Evolutionary conservation across 2,888 invertebrate species (phyloP).

Genomic region (Silvanus unidentatus): DNA sequence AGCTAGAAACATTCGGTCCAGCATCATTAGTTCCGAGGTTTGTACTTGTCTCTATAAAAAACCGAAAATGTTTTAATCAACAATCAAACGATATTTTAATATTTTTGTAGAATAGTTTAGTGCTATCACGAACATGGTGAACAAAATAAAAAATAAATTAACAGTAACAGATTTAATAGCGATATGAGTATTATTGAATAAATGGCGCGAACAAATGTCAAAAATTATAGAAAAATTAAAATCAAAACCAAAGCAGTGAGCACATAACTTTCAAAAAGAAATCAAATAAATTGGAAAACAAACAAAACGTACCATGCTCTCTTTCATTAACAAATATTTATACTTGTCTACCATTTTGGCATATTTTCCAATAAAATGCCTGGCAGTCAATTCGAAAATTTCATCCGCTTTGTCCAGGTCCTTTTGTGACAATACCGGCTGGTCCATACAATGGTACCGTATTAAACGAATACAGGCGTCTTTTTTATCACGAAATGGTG

Average conservation of each 20-base stretch:
- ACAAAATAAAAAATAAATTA: constrained; percentile 2
- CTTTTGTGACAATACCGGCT: constrained; percentile 56
- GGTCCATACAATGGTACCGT: constrained; percentile 71
- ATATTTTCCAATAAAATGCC: constrained; percentile 64
- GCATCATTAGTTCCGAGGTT: constrained; percentile 71
- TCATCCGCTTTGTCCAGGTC: constrained; percentile 64
- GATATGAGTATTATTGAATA: too few species aligned
- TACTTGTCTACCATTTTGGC: constrained; percentile 68
- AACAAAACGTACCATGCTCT: constrained; percentile 62
- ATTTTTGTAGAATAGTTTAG: neutral
- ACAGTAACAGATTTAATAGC: constrained; percentile 3
- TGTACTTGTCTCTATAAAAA: constrained; percentile 61
- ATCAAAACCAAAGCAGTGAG: too few species aligned
- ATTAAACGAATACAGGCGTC: constrained; percentile 72
- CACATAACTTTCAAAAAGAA: neutral
- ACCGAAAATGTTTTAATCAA: constrained; percentile 6
- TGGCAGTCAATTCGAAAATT: constrained; percentile 62
- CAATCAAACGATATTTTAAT: constrained; percentile 15
- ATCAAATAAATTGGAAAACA: constrained; percentile 3
- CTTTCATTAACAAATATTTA: constrained; percentile 64
- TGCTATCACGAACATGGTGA: neutral
- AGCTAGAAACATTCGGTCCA: constrained; percentile 66
- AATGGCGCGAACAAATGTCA: too few species aligned
- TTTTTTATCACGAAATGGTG: constrained; percentile 63
- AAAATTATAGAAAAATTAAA: too few species aligned